phyloP scores from a whole-genome alignment of 2,888 invertebrate species.

The Macrophya annulata region DNA sequence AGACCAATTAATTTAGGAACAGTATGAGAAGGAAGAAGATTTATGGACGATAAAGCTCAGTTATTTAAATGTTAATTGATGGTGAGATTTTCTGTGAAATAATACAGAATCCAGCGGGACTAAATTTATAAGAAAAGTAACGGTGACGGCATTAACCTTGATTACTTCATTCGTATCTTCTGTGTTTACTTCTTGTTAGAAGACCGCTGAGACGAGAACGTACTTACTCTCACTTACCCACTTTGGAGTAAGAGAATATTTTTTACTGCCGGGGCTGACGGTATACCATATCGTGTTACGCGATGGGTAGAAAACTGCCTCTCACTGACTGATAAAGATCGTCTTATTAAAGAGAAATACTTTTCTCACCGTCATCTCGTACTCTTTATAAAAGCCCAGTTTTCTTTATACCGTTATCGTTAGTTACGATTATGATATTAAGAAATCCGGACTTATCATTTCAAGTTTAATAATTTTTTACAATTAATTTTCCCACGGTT shows the following conservation, averaged over 20 bases:
- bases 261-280: conserved; percentile 34
- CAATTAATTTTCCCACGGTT: conserved; percentile 18
- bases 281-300: conserved; percentile 42
- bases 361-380: conserved; percentile 11
- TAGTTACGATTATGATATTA: not conserved
- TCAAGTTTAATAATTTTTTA: not conserved
- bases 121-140: not conserved
- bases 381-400: not conserved
- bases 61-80: conserved; percentile 5
- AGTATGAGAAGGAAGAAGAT: not conserved
- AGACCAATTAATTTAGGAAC: not conserved
- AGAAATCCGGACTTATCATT: not conserved
- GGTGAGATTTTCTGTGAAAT: conserved; percentile 2
- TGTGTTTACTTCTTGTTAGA: conserved; percentile 51
- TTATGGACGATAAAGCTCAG: not conserved
- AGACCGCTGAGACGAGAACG: conserved; percentile 31
- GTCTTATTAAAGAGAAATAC: conserved; percentile 28
- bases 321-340: conserved; percentile 32
- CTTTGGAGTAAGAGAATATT: conserved; percentile 47
- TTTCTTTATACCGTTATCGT: conserved; percentile 2
- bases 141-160: conserved; percentile 44
- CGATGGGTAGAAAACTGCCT: conserved; percentile 40
- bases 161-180: conserved; percentile 50
- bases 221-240: conserved; percentile 52
- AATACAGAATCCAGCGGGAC: conserved; percentile 19